Evolutionary conservation across 2,888 invertebrate species (phyloP).

Genomic region (Torymus auratus): DNA sequence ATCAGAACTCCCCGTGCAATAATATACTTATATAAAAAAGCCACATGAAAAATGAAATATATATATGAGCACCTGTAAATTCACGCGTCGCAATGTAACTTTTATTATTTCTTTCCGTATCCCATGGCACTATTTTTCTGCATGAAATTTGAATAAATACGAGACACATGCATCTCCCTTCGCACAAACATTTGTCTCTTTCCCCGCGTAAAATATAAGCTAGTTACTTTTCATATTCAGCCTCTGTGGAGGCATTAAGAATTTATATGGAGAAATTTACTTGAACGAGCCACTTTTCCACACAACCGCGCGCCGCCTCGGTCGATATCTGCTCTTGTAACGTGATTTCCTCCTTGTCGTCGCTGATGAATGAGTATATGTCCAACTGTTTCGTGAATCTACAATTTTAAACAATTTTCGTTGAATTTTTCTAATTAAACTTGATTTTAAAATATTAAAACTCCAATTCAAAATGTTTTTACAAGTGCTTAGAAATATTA

Average conservation of each 20-base stretch:
- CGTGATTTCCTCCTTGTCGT: constrained; percentile 85
- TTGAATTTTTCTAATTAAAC: background rate
- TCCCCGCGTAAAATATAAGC: background rate
- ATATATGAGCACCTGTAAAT: no score
- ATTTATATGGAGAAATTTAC: constrained; percentile 63
- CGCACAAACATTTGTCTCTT: background rate
- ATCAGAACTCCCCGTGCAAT: no score
- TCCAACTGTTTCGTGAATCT: constrained; percentile 84
- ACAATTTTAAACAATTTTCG: constrained; percentile 1
- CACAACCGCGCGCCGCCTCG: constrained; percentile 86
- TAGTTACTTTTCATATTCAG: background rate
- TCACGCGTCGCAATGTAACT: no score
- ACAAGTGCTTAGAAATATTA: no score
- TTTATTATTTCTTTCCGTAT: background rate
- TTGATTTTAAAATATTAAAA: no score
- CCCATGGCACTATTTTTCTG: background rate
- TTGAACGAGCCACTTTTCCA: constrained; percentile 90
- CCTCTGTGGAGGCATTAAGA: background rate
- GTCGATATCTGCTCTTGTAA: constrained; percentile 83
- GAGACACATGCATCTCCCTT: background rate
- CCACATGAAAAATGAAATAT: no score
- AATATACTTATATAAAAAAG: no score
- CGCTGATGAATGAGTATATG: constrained; percentile 87
- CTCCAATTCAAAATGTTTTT: no score
- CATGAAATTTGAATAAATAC: background rate